Evolutionary conservation across 2,797 vertebrate genomes (phyloP), one percentile per base, ranked within the genome.

Genomic region (Monodelphis domestica): DNA sequence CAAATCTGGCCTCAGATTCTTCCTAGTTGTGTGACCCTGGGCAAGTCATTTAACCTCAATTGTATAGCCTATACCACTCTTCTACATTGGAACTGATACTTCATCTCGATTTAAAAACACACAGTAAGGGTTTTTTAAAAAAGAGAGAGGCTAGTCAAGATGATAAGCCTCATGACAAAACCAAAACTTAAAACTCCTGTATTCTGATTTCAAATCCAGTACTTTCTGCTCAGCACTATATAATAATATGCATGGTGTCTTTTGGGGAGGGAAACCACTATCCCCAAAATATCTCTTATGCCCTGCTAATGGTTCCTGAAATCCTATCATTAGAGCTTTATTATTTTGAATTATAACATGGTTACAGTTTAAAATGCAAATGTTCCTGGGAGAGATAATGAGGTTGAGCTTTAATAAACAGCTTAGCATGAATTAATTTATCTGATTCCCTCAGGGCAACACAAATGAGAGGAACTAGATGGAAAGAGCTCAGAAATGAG

Each of bases 381-480:
- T 70, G 15, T 70, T 63, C 63, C 6, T 70, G 63, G 63, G 54
- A 15, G n/a, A 21, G n/a, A 21, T 70, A 38, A 38, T 70, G 63
- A 70, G 63, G n/a, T 70, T 70, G 63, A 38, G 63, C 70, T 70
- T 70, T 70, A 70, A 38, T 70, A 38, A 70, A 70, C 63, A 70
- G 63, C 63, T 38, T 70, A 70, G 63, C n/a, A 70, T 70, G 63
- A 38, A 70, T 70, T 90, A 92, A 38, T 90, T 96, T 95, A 90
- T 92, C 53, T 56, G 51, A 55, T 92, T 84, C 56, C 53, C 89
- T 24, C 26, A 50, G 88, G 92, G 52, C 53, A 51, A 54, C 33
- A 84, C 53, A 54, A 50, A 29, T 30, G 52, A 33, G 84, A 90
- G 94, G 70, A 93, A 96, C 89, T 38, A 93, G 92, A 96, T 38